Evolutionary conservation across 2,888 invertebrate species (phyloP).

Genomic region (Drosophila subquinaria): DNA sequence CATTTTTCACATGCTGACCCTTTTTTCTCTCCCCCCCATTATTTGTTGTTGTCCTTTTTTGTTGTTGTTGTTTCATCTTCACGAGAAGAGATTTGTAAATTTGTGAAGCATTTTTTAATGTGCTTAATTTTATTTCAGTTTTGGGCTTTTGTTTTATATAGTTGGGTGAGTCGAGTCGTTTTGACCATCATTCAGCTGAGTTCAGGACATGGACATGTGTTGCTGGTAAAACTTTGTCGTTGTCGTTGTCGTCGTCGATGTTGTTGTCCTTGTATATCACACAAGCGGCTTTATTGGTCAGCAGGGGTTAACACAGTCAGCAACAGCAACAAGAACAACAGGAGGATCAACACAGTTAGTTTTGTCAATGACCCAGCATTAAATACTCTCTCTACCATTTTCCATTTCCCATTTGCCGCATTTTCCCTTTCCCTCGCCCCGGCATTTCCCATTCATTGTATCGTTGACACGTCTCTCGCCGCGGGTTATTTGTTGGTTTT

Average conservation of each 20-base stretch:
- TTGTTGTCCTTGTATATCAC: conserved; percentile 73
- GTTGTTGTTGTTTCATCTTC: background rate
- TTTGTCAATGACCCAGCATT: conserved; percentile 72
- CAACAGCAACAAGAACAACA: conserved; percentile 30
- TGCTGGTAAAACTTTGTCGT: conserved; percentile 68
- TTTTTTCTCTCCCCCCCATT: conserved; percentile 34
- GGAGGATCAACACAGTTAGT: conserved; percentile 55
- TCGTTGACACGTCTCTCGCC: conserved; percentile 53
- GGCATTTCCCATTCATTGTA: conserved; percentile 21
- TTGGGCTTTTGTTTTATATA: conserved; percentile 30
- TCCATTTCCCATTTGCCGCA: conserved; percentile 24
- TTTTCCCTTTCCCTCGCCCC: conserved; percentile 42
- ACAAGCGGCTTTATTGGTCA: conserved; percentile 81
- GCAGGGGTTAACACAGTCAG: conserved; percentile 68
- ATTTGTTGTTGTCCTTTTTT: conserved; percentile 53
- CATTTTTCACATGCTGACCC: conserved; percentile 71
- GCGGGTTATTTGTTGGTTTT: conserved; percentile 71
- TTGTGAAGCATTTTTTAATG: conserved; percentile 81
- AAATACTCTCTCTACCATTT: conserved; percentile 45
- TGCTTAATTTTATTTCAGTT: conserved; percentile 76
- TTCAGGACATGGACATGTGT: conserved; percentile 60
- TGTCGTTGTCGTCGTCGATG: conserved; percentile 65
- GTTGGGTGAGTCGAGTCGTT: conserved; percentile 8
- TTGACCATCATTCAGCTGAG: conserved; percentile 8
- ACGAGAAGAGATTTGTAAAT: conserved; percentile 74